Evolutionary conservation across 1,140 invertebrate genomes (phyloP), one percentile per base, ranked within the genome.

Genomic region (Anagrus nilaparvatae): DNA sequence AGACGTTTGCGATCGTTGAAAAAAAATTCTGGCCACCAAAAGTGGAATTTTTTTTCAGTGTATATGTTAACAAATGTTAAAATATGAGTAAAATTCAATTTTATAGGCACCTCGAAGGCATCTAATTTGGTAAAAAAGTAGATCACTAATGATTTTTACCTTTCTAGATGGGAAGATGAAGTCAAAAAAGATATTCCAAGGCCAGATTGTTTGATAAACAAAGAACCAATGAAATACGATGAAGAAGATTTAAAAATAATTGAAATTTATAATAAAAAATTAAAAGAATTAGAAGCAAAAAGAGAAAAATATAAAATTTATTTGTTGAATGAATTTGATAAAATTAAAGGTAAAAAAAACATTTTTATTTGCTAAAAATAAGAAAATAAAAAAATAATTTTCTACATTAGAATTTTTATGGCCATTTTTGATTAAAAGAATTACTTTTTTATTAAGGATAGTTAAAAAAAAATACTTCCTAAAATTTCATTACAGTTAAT

Each of bases 121-220:
- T n/a, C n/a, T n/a, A n/a, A n/a, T n/a, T 16, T 9, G 29, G 10
- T 40, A 29, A 29, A 18, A 39, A 34, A n/a, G 32, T 3, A 32
- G 7, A 32, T 7, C 33, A 12, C 35, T 40, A 30, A 41, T n/a
- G n/a, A 36, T 41, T 10, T 27, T 16, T 28, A 2, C 27, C 14
- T 25, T 36, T 33, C 18, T 25, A 64, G 61, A 19, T 79, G 77
- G 77, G 77, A 82, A 53, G 80, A 84, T 51, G 74, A 80, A 55
- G 69, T 83, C 20, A 77, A 77, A 56, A 81, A 77, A 47, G 75
- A 77, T 10, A 69, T 84, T 12, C 73, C 75, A 1, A 67, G 69
- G 52, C 80, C 81, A 1, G 61, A 70, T 23, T 82, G 79, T 49
- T 71, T 80, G 70, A 63, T 74, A 41, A 53, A 55, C 20, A 80